Base-by-base conservation (phyloP, 2,113 vertebrate species). In the Cephalopterus ornatus region DNA sequence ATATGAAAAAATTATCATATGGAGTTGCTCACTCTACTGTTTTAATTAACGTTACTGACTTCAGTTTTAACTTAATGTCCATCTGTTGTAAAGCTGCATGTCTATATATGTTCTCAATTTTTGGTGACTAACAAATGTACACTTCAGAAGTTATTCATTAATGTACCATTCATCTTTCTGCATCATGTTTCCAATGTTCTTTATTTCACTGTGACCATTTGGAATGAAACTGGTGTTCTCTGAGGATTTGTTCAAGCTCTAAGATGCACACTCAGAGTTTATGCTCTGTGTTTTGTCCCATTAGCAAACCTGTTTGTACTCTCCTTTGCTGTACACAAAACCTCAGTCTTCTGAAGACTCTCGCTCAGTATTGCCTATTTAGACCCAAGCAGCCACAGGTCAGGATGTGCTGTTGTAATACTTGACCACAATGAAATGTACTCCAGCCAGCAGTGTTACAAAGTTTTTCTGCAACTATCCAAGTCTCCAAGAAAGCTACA, bases 31-130 rank as follows among this genome's bases (percentile, higher is more conserved):
- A 84, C 70, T 91, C 89, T 75, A 47, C 76, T 75, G 83, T 61
- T 95, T 85, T 96, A 94, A 97, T 96, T 95, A 95, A 92, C 3
- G 23, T 67, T 89, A 88, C 91, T 86, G 79, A 93, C 72, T 93
- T 84, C 83, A 92, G 86, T 61, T 92, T 81, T 87, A 91, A 85
- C 63, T 92, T 81, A 67, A 63, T 44, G 61, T 87, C 93, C 94
- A 96, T 92, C 95, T 95, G 89, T 88, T 92, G 61, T 71, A 93
- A 92, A 86, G 61, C 65, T 86, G 61, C 3, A 1, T 32, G 27
- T 56, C 91, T 93, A 74, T 91, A 87, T 85, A 91, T 71, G 86
- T 91, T 71, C 46, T 76, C 55, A 6, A 3, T 32, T 46, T 88
- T 90, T 77, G 66, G 32, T 78, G 84, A 95, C 86, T 96, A 95